Percentiles rank a stretch among this genome's conserved stretches.
Evolutionary conservation across 2,113 vertebrate species (phyloP).

Genomic region (Sclerurus mexicanus): DNA sequence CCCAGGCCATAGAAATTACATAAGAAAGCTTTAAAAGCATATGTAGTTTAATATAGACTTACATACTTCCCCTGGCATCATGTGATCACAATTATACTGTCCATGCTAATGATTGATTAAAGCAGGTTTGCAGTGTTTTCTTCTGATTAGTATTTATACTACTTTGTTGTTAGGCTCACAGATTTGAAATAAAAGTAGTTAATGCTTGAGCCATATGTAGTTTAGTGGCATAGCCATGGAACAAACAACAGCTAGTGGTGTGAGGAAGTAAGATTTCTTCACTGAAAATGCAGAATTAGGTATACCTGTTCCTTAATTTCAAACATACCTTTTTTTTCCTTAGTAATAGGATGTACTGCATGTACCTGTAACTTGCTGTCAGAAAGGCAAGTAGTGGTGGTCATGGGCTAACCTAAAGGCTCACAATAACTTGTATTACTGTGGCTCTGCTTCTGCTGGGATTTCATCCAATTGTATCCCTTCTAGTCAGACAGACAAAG

Average conservation of each 20-base stretch:
- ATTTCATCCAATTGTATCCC: background rate
- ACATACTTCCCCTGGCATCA: background rate
- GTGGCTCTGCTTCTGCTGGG: background rate
- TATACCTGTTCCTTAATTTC: background rate
- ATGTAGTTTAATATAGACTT: background rate
- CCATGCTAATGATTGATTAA: background rate
- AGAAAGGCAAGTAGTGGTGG: background rate
- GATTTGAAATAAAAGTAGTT: background rate
- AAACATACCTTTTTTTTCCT: background rate
- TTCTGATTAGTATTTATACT: background rate
- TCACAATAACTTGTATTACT: background rate
- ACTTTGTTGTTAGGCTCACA: background rate
- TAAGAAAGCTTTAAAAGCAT: background rate
- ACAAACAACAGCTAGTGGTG: background rate
- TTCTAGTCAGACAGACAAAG: background rate
- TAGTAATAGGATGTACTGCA: background rate
- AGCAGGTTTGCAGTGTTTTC: background rate
- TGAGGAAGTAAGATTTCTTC: background rate
- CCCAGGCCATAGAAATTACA: background rate
- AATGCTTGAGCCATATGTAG: background rate
- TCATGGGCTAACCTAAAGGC: background rate
- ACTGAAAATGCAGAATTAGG: background rate
- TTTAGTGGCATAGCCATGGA: background rate
- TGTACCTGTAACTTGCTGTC: background rate
- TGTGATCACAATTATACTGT: background rate